Base-by-base conservation (phyloP, 2,888 invertebrate genomes). In the Erebia aethiops region DNA sequence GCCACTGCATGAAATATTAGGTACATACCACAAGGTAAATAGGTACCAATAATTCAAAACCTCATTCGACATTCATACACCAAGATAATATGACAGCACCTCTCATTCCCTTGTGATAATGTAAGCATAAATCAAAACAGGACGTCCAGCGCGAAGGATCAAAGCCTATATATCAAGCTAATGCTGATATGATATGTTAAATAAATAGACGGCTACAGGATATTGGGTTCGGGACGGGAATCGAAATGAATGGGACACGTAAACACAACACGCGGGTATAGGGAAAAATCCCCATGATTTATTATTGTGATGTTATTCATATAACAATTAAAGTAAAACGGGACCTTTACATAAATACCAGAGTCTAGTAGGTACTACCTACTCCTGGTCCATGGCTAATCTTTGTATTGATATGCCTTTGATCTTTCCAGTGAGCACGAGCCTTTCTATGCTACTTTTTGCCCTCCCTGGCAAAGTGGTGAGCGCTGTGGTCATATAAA, bases 161-260 rank as follows among this genome's bases (percentile, higher is more conserved):
- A 88, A 84, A 84, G 85, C 88, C 89, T 89, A 91, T 93, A 92
- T 91, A 92, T 92, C 92, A 93, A 81, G 85, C 91, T 92, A 92
- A 92, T 90, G 86, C 87, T 87, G 90, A 91, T 92, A 89, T 91
- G 92, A 92, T 91, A 91, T 91, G 91, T 91, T 92, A 90, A 93
- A 93, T 93, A 93, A 93, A 93, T 92, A 93, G 91, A 80, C 86
- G 85, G 83, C 79, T 79, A 76, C 84, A 88, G 89, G 91, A 90
- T 90, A 91, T 91, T 90, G 90, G 88, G 85, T 87, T 82, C 80
- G 77, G 79, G 79, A 76, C 75, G 80, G 79, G 81, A 84, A 87
- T 88, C 84, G 83, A 87, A 87, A 87, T 85, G 84, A 87, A 88
- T 75, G 71, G 74, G 71, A 73, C 57, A 60, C 52, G 70, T 71